These are phyloP conservation scores for Rhynchophorus ferrugineus DNA, from an alignment of 1,140 invertebrate genomes.

Conservation along the genomic window DNA sequence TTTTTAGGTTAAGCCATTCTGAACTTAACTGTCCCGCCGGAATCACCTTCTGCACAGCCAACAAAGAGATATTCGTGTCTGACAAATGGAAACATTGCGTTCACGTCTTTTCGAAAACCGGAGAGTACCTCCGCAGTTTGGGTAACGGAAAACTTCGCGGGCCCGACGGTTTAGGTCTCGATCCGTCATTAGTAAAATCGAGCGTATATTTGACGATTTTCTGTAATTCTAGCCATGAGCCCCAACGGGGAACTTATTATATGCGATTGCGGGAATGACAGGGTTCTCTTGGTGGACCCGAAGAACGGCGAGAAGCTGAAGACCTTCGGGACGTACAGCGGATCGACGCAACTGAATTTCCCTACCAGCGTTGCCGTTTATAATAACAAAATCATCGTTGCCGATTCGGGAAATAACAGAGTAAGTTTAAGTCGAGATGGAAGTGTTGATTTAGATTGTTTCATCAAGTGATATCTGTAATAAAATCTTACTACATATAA, in stretches of 20 bases:
- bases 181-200: not conserved
- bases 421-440: no score
- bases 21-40: constrained; percentile 60
- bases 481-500: not conserved
- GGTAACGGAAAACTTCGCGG: constrained; percentile 54
- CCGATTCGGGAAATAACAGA: constrained; percentile 57
- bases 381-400: constrained; percentile 46
- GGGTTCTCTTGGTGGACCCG: constrained; percentile 49
- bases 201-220: no score
- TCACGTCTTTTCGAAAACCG: constrained; percentile 61
- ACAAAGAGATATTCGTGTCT: constrained; percentile 55
- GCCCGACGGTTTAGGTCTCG: constrained; percentile 62
- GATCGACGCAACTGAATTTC: constrained; percentile 48
- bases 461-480: not conserved
- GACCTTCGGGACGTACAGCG: constrained; percentile 10
- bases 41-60: constrained; percentile 53
- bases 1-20: not conserved
- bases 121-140: constrained; percentile 51
- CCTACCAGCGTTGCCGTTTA: constrained; percentile 60
- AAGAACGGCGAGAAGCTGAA: constrained; percentile 37
- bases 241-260: constrained; percentile 50
- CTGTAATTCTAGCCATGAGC: constrained; percentile 43
- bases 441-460: no score
- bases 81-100: constrained; percentile 70
- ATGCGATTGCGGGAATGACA: constrained; percentile 69